Conservation (phyloP, 2,888 invertebrate species). For the Macaria liturata region DNA sequence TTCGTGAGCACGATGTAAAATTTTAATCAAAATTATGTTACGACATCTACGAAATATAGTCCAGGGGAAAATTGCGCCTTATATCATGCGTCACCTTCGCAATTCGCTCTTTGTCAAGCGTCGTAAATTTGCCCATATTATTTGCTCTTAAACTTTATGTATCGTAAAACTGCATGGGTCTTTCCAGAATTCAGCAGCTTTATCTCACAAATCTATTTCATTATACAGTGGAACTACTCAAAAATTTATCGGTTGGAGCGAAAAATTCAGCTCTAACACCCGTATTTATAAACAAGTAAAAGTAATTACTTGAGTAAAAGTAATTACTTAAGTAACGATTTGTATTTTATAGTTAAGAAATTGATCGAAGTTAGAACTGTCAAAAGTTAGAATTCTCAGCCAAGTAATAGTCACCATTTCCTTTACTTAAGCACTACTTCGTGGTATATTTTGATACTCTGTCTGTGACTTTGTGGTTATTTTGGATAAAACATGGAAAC, state of each 20-base stretch:
- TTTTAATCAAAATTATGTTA: conserved; percentile 40
- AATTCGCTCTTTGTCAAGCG: conserved; percentile 44
- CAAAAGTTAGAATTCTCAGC: too few species aligned
- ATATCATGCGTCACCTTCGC: conserved; percentile 39
- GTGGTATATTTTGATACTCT: too few species aligned
- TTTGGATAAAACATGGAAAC: too few species aligned
- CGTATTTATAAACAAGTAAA: too few species aligned
- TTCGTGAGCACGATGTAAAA: conserved; percentile 37
- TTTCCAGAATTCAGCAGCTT: conserved; percentile 46
- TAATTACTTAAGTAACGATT: too few species aligned
- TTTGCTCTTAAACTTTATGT: conserved; percentile 56
- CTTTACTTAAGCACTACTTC: too few species aligned
- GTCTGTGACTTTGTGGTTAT: too few species aligned
- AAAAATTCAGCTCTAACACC: conserved; percentile 30
- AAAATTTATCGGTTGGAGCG: conserved; percentile 48
- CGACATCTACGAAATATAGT: conserved; percentile 32
- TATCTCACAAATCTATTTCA: conserved; percentile 40
- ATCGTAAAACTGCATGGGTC: conserved; percentile 54
- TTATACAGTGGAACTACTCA: conserved; percentile 31
- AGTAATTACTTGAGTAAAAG: too few species aligned
- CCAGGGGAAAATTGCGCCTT: conserved; percentile 29
- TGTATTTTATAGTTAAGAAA: too few species aligned
- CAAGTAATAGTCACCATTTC: too few species aligned
- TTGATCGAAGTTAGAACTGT: too few species aligned
- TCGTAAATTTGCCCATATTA: conserved; percentile 42